Evolutionary conservation across 2,113 vertebrate species (phyloP).

Genomic region (Alosa alosa): DNA sequence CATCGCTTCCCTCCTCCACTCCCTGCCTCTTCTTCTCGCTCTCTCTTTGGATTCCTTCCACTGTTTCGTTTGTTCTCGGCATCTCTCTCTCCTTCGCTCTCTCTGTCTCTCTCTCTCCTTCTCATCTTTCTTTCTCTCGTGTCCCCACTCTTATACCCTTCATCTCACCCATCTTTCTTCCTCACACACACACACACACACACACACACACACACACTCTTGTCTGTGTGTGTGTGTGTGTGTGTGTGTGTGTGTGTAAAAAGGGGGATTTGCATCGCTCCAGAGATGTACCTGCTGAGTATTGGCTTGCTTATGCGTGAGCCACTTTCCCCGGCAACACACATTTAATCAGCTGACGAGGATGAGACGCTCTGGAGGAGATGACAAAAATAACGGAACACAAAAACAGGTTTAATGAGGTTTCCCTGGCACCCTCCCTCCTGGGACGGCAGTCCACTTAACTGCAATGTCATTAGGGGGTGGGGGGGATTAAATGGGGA

Average conservation of each 20-base stretch:
- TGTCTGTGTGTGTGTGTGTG: too few relatives aligned
- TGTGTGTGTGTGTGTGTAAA: not conserved
- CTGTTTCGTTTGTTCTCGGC: not conserved
- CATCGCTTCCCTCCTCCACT: not conserved
- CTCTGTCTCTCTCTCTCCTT: not conserved
- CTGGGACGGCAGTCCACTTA: slow-evolving; percentile 62
- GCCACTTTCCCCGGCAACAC: slow-evolving; percentile 46
- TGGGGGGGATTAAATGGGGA: slow-evolving; percentile 63
- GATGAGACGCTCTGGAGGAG: slow-evolving; percentile 37
- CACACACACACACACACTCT: too few relatives aligned
- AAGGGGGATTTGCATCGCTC: slow-evolving; percentile 52
- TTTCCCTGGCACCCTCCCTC: slow-evolving; percentile 61
- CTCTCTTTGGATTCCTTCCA: not conserved
- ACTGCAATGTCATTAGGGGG: slow-evolving; percentile 62
- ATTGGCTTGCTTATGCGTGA: slow-evolving; percentile 53
- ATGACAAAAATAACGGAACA: slow-evolving; percentile 37
- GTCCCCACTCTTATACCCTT: too few relatives aligned
- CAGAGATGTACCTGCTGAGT: slow-evolving; percentile 48
- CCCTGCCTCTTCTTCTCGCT: not conserved
- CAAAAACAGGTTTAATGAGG: slow-evolving; percentile 64
- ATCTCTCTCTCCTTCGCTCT: not conserved
- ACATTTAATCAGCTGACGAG: slow-evolving; percentile 63
- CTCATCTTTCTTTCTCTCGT: not conserved
- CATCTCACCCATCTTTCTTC: not conserved
- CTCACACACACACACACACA: not conserved